phyloP scores from a whole-genome alignment of 2,113 vertebrate genomes.

The Hoplias malabaricus region DNA sequence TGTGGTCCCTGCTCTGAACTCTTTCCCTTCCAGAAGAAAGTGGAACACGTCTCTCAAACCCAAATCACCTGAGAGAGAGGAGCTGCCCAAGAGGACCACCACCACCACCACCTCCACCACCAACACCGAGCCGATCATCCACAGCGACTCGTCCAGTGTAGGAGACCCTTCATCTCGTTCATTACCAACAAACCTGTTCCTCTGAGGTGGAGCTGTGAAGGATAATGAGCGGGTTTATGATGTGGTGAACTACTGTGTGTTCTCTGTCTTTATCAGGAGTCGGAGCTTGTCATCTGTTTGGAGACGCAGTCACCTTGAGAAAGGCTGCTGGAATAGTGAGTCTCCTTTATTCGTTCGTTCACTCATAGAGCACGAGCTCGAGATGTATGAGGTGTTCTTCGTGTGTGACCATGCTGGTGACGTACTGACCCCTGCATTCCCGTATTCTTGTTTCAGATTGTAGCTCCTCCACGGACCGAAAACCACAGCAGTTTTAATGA shows the following conservation, averaged over 20 bases:
- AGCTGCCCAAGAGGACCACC: conserved; percentile 34
- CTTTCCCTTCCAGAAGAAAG: conserved; percentile 48
- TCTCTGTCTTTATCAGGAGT: conserved; percentile 55
- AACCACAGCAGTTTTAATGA: conserved; percentile 39
- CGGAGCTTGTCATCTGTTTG: conserved; percentile 66
- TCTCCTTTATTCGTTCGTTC: neutral
- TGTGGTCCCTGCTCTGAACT: too few species aligned
- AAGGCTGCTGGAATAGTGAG: conserved; percentile 20
- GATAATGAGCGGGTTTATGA: neutral
- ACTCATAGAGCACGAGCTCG: too few species aligned
- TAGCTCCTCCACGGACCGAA: conserved; percentile 19
- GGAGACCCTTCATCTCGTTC: conserved; percentile 15
- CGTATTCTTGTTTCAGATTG: conserved; percentile 12
- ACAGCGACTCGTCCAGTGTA: conserved; percentile 62
- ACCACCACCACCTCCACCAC: too few species aligned
- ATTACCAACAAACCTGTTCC: neutral
- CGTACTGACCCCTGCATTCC: neutral
- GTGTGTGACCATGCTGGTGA: neutral
- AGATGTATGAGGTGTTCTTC: neutral
- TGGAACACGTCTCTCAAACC: conserved; percentile 51
- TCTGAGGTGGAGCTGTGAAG: neutral
- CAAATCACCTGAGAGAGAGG: conserved; percentile 51
- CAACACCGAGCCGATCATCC: conserved; percentile 46
- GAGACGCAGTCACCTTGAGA: conserved; percentile 53
- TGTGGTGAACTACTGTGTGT: neutral